A percentile compares a stretch with the other conserved stretches of the same genome.
These are phyloP conservation scores for Scaptomyza tumidula DNA, from an alignment of 2,888 invertebrate genomes.

Conservation along the genomic window DNA sequence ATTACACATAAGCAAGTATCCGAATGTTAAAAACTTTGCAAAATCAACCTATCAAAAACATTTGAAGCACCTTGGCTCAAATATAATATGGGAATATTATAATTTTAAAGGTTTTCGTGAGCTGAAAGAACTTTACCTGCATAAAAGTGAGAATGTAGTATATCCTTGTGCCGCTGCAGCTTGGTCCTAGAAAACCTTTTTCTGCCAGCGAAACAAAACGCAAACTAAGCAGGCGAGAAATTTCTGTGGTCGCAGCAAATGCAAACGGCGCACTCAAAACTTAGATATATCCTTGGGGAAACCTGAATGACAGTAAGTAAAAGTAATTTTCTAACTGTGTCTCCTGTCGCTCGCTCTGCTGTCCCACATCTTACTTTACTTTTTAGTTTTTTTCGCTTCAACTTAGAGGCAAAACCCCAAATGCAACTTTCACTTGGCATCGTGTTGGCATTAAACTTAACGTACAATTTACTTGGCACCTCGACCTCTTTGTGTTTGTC, in stretches of 20 bases:
- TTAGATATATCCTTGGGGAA: conserved; percentile 59
- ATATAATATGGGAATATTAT: not conserved
- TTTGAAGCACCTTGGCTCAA: not conserved
- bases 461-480: conserved; percentile 53
- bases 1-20: too few species aligned
- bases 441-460: conserved; percentile 61
- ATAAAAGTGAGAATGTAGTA: conserved; percentile 4
- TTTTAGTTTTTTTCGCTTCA: not conserved
- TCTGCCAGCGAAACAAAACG: conserved; percentile 37
- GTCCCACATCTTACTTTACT: not conserved
- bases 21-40: too few species aligned
- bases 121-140: conserved; percentile 10
- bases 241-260: conserved; percentile 11
- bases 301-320: conserved; percentile 62
- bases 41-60: not conserved
- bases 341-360: conserved; percentile 18
- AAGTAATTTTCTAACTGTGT: conserved; percentile 71
- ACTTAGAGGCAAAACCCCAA: conserved; percentile 7
- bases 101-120: conserved; percentile 8
- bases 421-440: conserved; percentile 59
- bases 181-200: conserved; percentile 57
- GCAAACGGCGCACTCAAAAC: conserved; percentile 54
- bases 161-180: conserved; percentile 1
- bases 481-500: conserved; percentile 47
- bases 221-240: conserved; percentile 12